A percentile compares a stretch with the other conserved stretches of the same genome.
Conservation (phyloP, 2,888 invertebrate genomes). For the Apamea sordens region DNA sequence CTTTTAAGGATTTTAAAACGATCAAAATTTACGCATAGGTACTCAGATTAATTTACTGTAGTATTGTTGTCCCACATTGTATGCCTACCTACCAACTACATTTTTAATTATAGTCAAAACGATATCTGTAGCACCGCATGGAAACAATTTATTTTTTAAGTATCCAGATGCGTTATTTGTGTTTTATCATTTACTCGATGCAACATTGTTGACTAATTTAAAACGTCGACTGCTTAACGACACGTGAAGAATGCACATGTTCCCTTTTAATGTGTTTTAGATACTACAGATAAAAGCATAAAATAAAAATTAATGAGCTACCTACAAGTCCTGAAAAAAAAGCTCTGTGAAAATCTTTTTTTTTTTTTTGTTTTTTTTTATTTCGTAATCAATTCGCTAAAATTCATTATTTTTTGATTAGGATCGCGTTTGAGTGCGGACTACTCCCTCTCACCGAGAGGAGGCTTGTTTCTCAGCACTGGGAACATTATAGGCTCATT, state of each 20-base stretch:
- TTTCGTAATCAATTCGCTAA: not conserved
- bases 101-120: not conserved
- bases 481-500: too few relatives aligned
- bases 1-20: too few relatives aligned
- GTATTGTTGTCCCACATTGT: too few relatives aligned
- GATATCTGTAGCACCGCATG: not conserved
- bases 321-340: not conserved
- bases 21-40: too few relatives aligned
- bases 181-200: not conserved
- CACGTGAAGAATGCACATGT: not conserved
- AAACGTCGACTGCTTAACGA: not conserved
- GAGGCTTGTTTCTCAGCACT: too few relatives aligned
- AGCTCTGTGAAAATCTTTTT: not conserved
- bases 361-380: not conserved
- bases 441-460: too few relatives aligned
- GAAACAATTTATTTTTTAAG: not conserved
- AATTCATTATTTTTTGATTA: not conserved
- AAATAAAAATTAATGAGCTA: not conserved
- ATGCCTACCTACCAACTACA: not conserved
- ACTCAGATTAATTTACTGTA: too few relatives aligned
- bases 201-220: conserved; percentile 10
- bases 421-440: too few relatives aligned
- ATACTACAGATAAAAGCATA: not conserved
- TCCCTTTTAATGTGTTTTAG: not conserved
- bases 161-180: not conserved